Evolutionary conservation across 1,140 invertebrate species (phyloP), one percentile per base, ranked within the genome.

Genomic region (Pomacea maculata): DNA sequence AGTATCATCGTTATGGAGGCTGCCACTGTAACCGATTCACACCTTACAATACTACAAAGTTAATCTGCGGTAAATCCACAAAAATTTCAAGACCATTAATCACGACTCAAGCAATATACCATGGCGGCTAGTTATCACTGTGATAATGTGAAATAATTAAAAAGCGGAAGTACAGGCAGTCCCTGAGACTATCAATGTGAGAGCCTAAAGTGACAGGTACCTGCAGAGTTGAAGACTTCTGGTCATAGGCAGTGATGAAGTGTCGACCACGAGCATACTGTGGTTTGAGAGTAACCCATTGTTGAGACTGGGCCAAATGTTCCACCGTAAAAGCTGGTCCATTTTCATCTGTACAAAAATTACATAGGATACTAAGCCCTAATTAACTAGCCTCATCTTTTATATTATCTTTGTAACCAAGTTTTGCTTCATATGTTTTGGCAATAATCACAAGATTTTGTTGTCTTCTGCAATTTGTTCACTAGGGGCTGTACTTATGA

Each of bases 161-260:
- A 45, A 45, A 45, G 34, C 1, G 5, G 34, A 45, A 45, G 34
- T 5, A 45, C 34, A 45, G 34, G 34, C 5, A 45, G 34, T 45
- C 34, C 34, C 34, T 45, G 34, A 45, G 34, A 5, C 34, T 45
- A 45, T 45, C 34, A 45, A 45, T 45, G 1, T 5, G 34, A 45
- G 34, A 45, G 34, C 34, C 11, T 61, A 17, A 61, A 61, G 57
- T 61, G 57, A 75, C 68, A 45, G 17, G 6, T 25, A 79, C 80
- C 63, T 70, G 68, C 29, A 75, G 55, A 67, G 67, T 74, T 8
- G 65, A 88, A 19, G 88, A 86, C n/a, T 90, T 87, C 68, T 86
- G 85, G 83, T 90, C 89, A 70, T 92, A 89, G 34, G 91, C 91
- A n/a, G 91, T 86, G 14, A 92, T 85, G 63, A 92, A 87, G 84